Evolutionary conservation across 2,888 invertebrate species (phyloP).

Genomic region (Elmis aenea): DNA sequence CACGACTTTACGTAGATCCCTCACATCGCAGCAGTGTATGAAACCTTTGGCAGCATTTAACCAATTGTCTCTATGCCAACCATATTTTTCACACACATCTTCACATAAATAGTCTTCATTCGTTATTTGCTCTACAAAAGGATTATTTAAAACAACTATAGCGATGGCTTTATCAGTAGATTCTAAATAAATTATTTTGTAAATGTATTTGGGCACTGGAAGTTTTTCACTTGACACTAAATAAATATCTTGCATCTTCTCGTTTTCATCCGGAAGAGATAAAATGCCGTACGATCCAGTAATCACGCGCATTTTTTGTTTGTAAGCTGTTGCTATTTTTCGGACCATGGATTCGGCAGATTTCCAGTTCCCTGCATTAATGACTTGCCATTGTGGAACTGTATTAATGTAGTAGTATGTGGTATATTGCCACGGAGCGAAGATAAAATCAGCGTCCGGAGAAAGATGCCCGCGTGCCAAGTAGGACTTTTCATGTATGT

Average conservation of each 20-base stretch:
- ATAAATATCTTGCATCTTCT: constrained; percentile 37
- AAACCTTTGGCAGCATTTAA: constrained; percentile 35
- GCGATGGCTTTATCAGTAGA: constrained; percentile 44
- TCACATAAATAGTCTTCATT: constrained; percentile 34
- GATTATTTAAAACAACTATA: constrained; percentile 52
- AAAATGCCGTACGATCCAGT: constrained; percentile 47
- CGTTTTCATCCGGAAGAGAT: constrained; percentile 40
- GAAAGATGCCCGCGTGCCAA: constrained; percentile 50
- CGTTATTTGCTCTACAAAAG: constrained; percentile 34
- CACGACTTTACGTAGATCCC: constrained; percentile 32
- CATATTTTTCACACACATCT: constrained; percentile 39
- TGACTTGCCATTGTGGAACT: constrained; percentile 50
- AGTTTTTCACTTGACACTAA: constrained; percentile 39
- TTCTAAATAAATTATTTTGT: constrained; percentile 48
- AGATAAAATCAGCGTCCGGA: constrained; percentile 51
- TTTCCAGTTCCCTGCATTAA: constrained; percentile 52
- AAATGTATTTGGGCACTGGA: constrained; percentile 47
- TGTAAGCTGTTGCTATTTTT: constrained; percentile 37
- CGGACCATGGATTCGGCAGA: constrained; percentile 46
- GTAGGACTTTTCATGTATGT: constrained; percentile 38
- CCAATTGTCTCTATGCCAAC: constrained; percentile 37
- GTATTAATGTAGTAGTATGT: constrained; percentile 52
- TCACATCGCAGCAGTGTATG: constrained; percentile 44
- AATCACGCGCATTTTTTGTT: constrained; percentile 41
- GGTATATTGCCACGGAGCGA: constrained; percentile 46